phyloP scores from a whole-genome alignment of 2,113 vertebrate genomes.

The Proterorhinus semilunaris region DNA sequence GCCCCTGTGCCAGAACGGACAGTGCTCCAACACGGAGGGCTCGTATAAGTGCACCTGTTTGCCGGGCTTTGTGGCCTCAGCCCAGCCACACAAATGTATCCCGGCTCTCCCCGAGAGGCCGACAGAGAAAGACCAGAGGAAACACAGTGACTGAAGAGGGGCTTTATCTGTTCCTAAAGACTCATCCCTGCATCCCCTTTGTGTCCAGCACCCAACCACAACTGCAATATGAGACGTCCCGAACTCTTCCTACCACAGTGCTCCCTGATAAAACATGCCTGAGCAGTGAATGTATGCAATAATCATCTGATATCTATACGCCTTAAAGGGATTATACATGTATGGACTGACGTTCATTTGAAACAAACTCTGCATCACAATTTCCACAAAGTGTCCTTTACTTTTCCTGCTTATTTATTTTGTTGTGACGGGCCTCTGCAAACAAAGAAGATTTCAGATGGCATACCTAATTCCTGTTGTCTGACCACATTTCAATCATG shows the following conservation, averaged over 20 bases:
- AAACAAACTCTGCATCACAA: constrained; percentile 56
- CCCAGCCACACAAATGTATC: constrained; percentile 83
- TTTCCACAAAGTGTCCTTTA: constrained; percentile 49
- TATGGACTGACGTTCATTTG: constrained; percentile 53
- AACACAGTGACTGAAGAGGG: constrained; percentile 37
- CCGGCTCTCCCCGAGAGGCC: constrained; percentile 66
- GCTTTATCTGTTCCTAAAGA: constrained; percentile 29
- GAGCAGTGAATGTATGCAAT: constrained; percentile 68
- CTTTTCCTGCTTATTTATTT: constrained; percentile 66
- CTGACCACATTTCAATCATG: constrained; percentile 24
- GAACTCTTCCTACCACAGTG: constrained; percentile 28
- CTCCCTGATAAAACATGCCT: constrained; percentile 38
- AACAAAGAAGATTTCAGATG: constrained; percentile 51
- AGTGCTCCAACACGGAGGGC: constrained; percentile 89
- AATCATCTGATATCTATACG: constrained; percentile 59
- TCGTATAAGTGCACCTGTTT: constrained; percentile 89
- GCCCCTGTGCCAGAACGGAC: constrained; percentile 82
- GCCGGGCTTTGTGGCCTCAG: constrained; percentile 79
- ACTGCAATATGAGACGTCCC: constrained; percentile 55
- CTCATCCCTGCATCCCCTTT: constrained; percentile 20
- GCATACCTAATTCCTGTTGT: constrained; percentile 39
- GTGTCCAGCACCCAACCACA: constrained; percentile 61
- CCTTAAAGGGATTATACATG: constrained; percentile 70
- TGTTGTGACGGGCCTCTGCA: constrained; percentile 60
- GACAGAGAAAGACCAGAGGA: constrained; percentile 52